Evolutionary conservation across 2,888 invertebrate genomes (phyloP), one percentile per base, ranked within the genome.

Genomic region (Lasius platythorax): DNA sequence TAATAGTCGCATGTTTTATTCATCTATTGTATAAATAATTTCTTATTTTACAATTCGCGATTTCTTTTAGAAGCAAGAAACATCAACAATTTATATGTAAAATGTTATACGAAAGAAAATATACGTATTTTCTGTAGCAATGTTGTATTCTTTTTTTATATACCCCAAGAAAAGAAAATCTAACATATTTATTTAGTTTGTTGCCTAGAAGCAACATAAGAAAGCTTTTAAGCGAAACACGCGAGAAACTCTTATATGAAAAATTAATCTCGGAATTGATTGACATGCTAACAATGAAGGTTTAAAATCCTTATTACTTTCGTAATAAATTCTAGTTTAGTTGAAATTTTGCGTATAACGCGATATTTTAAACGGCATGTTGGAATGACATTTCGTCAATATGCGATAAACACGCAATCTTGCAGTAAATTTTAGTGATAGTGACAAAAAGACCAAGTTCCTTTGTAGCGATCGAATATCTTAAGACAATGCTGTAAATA

Each of bases 231-330:
- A 53, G 18, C n/a, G 40, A n/a, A 15, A 23, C 3, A 50, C 8
- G 37, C 23, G 23, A 23, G 23, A 23, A 37, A 11, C 23, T 8
- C 15, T 43, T 43, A 6, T 3, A 46, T 15, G 15, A 33, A 50
- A 50, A 23, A 75, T 76, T 66, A 50, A 76, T 40, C 66, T 76
- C 9, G 18, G 3, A 66, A 18, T 40, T 76, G 37, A 66, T 66
- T 37, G 37, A 66, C 28, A 12, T 23, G 18, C 11, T 50, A 66
- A 50, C 23, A 30, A 43, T 6, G 11, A 64, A 23, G 23, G 18
- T 75, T 50, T 76, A 50, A 66, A 66, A 18, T 66, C 6, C 37
- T 53, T 53, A 66, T 66, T 50, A 37, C 8, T 50, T 5, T 66
- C 4, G 18, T 12, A 37, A 66, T 66, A 28, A 66, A 76, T 12